These are phyloP conservation scores for Karalla daura DNA, from an alignment of 2,797 vertebrate genomes.

Conservation along the genomic window DNA sequence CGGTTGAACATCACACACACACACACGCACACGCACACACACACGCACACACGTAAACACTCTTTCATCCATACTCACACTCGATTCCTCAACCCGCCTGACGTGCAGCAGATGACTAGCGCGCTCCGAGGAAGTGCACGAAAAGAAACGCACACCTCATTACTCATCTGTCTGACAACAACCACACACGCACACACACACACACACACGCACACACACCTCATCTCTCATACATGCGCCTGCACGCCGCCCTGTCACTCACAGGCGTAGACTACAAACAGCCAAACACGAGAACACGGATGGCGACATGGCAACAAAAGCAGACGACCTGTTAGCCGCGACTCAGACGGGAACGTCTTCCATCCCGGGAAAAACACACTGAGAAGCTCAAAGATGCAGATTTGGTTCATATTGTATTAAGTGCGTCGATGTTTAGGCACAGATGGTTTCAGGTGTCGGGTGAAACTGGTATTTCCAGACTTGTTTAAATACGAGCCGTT, in stretches of 20 bases:
- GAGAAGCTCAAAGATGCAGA: no score
- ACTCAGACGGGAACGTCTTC: slow-evolving; percentile 15
- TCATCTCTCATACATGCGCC: slow-evolving; percentile 41
- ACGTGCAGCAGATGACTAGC: slow-evolving; percentile 39
- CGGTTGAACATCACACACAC: slow-evolving; percentile 5
- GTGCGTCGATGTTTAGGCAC: no score
- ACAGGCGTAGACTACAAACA: slow-evolving; percentile 37
- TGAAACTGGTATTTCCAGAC: no score
- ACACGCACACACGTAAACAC: background rate
- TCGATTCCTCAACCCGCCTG: slow-evolving; percentile 44
- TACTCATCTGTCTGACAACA: slow-evolving; percentile 61
- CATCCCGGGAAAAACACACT: background rate
- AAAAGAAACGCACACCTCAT: slow-evolving; percentile 61
- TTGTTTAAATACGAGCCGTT: no score
- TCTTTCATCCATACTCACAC: no score
- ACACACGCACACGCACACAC: slow-evolving; percentile 8
- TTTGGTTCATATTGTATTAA: no score
- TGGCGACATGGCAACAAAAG: background rate
- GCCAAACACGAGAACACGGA: slow-evolving; percentile 6
- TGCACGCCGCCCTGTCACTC: slow-evolving; percentile 44
- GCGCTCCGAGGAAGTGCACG: slow-evolving; percentile 28
- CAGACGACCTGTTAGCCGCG: slow-evolving; percentile 42
- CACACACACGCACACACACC: slow-evolving; percentile 37
- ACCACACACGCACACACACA: slow-evolving; percentile 30
- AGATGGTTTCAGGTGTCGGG: no score